Evolutionary conservation across 2,888 invertebrate species (phyloP), one percentile per base, ranked within the genome.

Genomic region (Trachelus troglodyta): DNA sequence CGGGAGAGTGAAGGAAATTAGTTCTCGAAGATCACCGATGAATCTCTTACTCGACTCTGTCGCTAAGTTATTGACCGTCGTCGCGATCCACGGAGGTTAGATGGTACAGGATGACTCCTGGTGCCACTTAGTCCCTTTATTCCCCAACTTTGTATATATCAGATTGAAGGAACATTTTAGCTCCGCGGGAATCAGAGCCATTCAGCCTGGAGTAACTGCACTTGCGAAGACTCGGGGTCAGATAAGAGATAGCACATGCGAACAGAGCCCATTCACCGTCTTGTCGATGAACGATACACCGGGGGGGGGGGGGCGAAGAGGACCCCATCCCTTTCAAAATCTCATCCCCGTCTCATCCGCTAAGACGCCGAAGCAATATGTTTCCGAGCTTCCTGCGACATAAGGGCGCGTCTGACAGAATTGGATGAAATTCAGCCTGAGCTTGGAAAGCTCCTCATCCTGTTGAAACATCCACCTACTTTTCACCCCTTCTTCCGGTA

Each of bases 131-230:
- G 56, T 76, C 78, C 77, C 81, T 79, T 76, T 75, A 77, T 79
- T 81, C 73, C 75, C 78, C 35, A 86, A 87, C 83, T 87, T 83
- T 76, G 81, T 80, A 83, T 87, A 87, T 87, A 87, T 87, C 86
- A 82, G 87, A 87, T 87, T 79, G 77, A 75, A 79, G 79, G 75
- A 77, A 71, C 31, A 15, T 30, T 34, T 15, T 15, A 23, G 71
- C 31, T 33, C 56, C 11, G 9, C 31, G 31, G 71, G 23, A 34
- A 30, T 34, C 71, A 30, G 71, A 34, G 30, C 31, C 71, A 71
- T 71, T 71, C 34, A 34, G 31, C 30, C 30, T 34, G 71, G 34
- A 71, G 71, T 56, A 56, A 56, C 71, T 34, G 71, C 71, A 71
- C 34, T 71, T 71, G 34, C 31, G 30, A 33, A 34, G 71, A 71